These are phyloP conservation scores for Halyomorpha halys DNA, from an alignment of 1,140 invertebrate species.

Conservation along the genomic window DNA sequence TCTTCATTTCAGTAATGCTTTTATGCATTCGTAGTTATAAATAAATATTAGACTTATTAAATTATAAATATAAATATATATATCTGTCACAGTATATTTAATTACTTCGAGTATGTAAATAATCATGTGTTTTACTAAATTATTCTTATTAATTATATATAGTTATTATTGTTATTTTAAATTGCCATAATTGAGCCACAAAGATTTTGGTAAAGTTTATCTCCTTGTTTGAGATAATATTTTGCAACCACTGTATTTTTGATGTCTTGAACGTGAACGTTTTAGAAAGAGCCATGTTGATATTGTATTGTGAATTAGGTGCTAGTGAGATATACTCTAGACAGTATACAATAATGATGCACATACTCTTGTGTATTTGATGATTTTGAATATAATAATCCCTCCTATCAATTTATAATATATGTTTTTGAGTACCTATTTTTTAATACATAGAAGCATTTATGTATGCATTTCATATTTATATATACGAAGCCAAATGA, in stretches of 20 bases:
- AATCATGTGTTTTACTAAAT: slow-evolving; percentile 15
- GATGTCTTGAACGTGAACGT: slow-evolving; percentile 16
- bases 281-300: slow-evolving; percentile 15
- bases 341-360: slow-evolving; percentile 14
- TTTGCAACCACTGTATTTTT: slow-evolving; percentile 21
- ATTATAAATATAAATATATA: slow-evolving; percentile 16
- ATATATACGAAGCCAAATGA: slow-evolving; percentile 10
- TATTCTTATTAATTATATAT: slow-evolving; percentile 14
- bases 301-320: slow-evolving; percentile 16
- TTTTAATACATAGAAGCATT: slow-evolving; percentile 14
- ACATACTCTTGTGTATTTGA: not conserved
- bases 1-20: slow-evolving; percentile 9
- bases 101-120: slow-evolving; percentile 18
- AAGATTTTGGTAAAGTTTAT: slow-evolving; percentile 2
- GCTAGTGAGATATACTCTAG: slow-evolving; percentile 1
- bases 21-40: slow-evolving; percentile 14
- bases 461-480: slow-evolving; percentile 5
- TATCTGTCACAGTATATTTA: slow-evolving; percentile 10
- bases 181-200: slow-evolving; percentile 13
- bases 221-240: slow-evolving; percentile 8
- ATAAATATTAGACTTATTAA: slow-evolving; percentile 10
- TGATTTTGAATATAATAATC: slow-evolving; percentile 17
- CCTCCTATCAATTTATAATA: slow-evolving; percentile 15
- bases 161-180: slow-evolving; percentile 15
- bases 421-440: slow-evolving; percentile 11